Percentiles rank a stretch among this genome's conserved stretches.
These are phyloP conservation scores for Hydropotes inermis DNA, from an alignment of 2,113 vertebrate species.

Conservation along the genomic window DNA sequence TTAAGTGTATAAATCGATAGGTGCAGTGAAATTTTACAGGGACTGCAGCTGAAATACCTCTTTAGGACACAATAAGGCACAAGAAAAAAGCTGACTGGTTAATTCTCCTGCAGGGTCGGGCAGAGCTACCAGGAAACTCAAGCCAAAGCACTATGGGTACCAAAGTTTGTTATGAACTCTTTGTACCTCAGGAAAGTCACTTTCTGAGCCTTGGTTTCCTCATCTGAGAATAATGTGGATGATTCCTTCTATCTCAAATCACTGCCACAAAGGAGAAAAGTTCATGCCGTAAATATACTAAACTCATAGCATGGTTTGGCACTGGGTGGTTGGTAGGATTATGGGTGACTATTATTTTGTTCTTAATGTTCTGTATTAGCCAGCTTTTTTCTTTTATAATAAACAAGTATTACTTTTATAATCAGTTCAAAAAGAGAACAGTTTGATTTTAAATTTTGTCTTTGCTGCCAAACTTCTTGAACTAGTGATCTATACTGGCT, in stretches of 20 bases:
- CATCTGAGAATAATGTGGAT: background rate
- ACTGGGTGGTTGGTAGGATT: background rate
- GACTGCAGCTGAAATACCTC: background rate
- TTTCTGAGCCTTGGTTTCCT: constrained; percentile 11
- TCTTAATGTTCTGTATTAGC: background rate
- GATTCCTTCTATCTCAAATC: background rate
- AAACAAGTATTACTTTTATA: background rate
- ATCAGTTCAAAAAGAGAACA: background rate
- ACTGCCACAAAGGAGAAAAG: background rate
- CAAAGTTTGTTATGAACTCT: background rate
- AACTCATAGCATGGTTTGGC: background rate
- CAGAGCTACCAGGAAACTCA: background rate
- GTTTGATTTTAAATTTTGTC: constrained; percentile 31
- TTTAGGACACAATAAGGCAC: background rate
- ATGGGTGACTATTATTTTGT: background rate
- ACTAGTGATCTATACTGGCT: background rate
- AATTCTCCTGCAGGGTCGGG: background rate
- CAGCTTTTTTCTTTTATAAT: background rate
- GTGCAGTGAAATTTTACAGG: background rate
- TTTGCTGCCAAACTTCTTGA: constrained; percentile 41
- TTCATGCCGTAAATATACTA: background rate
- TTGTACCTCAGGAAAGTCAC: background rate
- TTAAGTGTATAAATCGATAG: background rate
- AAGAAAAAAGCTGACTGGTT: background rate
- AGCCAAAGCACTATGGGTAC: background rate